Base-by-base conservation (phyloP, 2,797 vertebrate species). In the Cyclopterus lumpus region DNA sequence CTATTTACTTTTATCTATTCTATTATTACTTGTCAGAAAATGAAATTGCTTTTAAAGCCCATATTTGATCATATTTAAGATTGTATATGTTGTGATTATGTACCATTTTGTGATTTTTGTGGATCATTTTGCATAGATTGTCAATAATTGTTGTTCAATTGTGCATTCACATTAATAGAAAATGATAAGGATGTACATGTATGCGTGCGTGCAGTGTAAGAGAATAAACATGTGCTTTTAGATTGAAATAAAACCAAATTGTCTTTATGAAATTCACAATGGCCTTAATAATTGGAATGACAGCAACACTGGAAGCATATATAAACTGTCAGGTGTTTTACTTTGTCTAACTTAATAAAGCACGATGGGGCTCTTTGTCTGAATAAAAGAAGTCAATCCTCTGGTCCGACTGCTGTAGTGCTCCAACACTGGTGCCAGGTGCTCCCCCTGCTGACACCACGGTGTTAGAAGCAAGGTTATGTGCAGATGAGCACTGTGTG, bases 391-490 rank as follows among this genome's bases (percentile, higher is more conserved):
- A 86, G 46, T 80, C 69, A 77, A 75, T 86, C 78, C 69, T 89
- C 57, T 82, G 83, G 82, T 88, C 82, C 85, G 32, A 28, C 57
- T 67, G 24, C 67, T 67, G 72, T 44, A 14, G 55, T 67, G 64
- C 73, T 62, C 1, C 72, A 15, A 18, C 67, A 8, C 70, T 32
- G 80, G 57, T 53, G 81, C 64, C 73, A 67, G 82, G 71, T 87
- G 88, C 90, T 79, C 91, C 90, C 88, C 82, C 92, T 94, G 88
- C 85, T 94, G 91, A 82, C 85, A 67, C 53, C 60, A 46, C 42
- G 16, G 22, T 16, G 70, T 67, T 30, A 75, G 48, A 42, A 42
- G 53, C 61, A 49, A 74, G 67, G 51, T 79, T 67, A 57, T 75
- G 75, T 80, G 74, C 71, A 61, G 18, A 79, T 44, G 67, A 72